A percentile compares a stretch with the other conserved stretches of the same genome.
These are phyloP conservation scores for Cherax quadricarinatus DNA, from an alignment of 1,140 invertebrate genomes.

Conservation along the genomic window DNA sequence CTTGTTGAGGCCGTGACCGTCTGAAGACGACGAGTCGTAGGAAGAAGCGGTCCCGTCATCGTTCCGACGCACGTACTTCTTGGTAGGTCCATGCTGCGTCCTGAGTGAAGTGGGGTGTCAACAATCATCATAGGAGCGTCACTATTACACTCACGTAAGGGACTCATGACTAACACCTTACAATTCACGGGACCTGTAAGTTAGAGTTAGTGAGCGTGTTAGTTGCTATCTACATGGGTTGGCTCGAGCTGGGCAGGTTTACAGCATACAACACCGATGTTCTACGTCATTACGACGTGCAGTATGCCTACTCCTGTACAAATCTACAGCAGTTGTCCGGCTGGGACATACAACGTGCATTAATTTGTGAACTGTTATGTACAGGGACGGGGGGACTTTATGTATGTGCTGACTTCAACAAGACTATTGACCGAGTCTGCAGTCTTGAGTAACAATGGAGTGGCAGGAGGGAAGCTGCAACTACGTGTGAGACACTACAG, in stretches of 20 bases:
- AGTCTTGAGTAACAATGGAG: not conserved
- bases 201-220: slow-evolving; percentile 73
- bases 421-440: not conserved
- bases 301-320: not conserved
- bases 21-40: slow-evolving; percentile 81
- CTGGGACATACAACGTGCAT: not conserved
- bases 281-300: not conserved
- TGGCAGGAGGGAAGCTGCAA: not conserved
- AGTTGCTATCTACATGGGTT: slow-evolving; percentile 43
- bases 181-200: slow-evolving; percentile 72
- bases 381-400: not conserved
- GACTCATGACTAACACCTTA: slow-evolving; percentile 69
- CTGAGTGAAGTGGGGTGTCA: slow-evolving; percentile 68
- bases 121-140: slow-evolving; percentile 29
- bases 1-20: slow-evolving; percentile 88
- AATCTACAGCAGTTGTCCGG: not conserved
- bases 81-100: slow-evolving; percentile 73
- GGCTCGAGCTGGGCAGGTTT: not conserved
- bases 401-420: not conserved
- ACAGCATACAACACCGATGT: not conserved
- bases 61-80: slow-evolving; percentile 74
- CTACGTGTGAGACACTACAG: not conserved
- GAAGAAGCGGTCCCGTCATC: slow-evolving; percentile 76
- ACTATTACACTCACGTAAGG: slow-evolving; percentile 37
- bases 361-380: not conserved